Evolutionary conservation across 2,113 vertebrate species (phyloP), one percentile per base, ranked within the genome.

Genomic region (Holacanthus passer): DNA sequence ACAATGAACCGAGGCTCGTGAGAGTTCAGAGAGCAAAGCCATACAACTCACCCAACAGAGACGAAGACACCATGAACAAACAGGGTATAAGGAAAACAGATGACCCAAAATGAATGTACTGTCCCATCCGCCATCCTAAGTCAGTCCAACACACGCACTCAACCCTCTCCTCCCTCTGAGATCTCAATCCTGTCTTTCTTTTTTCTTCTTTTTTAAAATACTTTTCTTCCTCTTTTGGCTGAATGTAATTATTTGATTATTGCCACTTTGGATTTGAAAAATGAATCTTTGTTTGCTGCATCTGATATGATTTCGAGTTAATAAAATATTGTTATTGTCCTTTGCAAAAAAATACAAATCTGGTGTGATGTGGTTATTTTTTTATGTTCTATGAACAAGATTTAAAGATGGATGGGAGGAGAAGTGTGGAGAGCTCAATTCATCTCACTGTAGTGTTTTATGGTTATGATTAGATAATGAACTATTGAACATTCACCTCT

Each of bases 271-370:
- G 86, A 92, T 93, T 91, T 88, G 75, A 83, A 74, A 87, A 88
- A 87, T 73, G 45, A 72, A 73, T 82, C 72, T 88, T 89, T 83
- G 90, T 87, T 94, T 94, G 93, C 89, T 94, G 93, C 94, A 92
- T 93, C 92, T 92, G 83, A 88, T 82, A 83, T 95, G 59, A 92
- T 94, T 93, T 92, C 27, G 24, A 92, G 41, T 90, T 91, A 90
- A 92, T 89, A 94, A 93, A 94, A 93, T 91, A 88, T 90, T 82
- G 86, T 86, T 87, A 87, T 90, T 92, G 91, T 91, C 90, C 82
- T 94, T 94, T 94, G 82, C 89, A 93, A 89, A 59, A n/a, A 84
- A 84, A 72, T 17, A 58, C 19, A 29, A 22, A 47, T 31, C 16
- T 56, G 58, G 56, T 76, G 64, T 76, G 5, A 32, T 56, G 71